A percentile compares a stretch with the other conserved stretches of the same genome.
These are phyloP conservation scores for Fulica atra DNA, from an alignment of 2,113 vertebrate genomes.

Conservation along the genomic window DNA sequence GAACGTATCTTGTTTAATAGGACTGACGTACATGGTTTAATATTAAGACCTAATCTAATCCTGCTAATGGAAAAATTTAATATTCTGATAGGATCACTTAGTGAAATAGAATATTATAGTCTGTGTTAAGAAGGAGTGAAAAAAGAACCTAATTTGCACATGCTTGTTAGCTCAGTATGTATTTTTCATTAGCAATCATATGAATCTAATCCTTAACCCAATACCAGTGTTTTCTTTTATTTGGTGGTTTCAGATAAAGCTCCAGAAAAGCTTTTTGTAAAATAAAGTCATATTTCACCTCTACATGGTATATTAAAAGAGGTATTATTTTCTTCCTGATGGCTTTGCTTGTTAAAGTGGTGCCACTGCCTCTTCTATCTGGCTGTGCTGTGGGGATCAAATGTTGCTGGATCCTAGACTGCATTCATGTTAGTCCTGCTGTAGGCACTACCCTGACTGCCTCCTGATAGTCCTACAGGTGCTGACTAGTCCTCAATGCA, in stretches of 20 bases:
- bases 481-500: fast-evolving
- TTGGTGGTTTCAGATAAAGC: slow-evolving; percentile 21
- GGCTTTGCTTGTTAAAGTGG: neutral
- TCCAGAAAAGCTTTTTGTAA: neutral
- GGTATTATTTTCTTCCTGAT: neutral
- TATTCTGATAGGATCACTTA: slow-evolving; percentile 54
- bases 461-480: neutral
- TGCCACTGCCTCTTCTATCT: neutral
- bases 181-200: slow-evolving; percentile 62
- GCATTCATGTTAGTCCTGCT: neutral
- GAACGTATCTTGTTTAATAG: slow-evolving; percentile 39
- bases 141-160: slow-evolving; percentile 48
- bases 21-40: slow-evolving; percentile 41
- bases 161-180: slow-evolving; percentile 46
- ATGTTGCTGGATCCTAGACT: neutral
- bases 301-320: neutral
- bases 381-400: fast-evolving
- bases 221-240: slow-evolving; percentile 28
- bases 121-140: slow-evolving; percentile 15
- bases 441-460: too few species aligned
- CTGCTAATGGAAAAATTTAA: slow-evolving; percentile 65
- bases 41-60: slow-evolving; percentile 64
- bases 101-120: slow-evolving; percentile 58
- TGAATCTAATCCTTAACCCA: slow-evolving; percentile 50
- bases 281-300: neutral